A percentile compares a stretch with the other conserved stretches of the same genome.
Evolutionary conservation across 2,797 vertebrate species (phyloP).

Genomic region (Ceyx erithaca): DNA sequence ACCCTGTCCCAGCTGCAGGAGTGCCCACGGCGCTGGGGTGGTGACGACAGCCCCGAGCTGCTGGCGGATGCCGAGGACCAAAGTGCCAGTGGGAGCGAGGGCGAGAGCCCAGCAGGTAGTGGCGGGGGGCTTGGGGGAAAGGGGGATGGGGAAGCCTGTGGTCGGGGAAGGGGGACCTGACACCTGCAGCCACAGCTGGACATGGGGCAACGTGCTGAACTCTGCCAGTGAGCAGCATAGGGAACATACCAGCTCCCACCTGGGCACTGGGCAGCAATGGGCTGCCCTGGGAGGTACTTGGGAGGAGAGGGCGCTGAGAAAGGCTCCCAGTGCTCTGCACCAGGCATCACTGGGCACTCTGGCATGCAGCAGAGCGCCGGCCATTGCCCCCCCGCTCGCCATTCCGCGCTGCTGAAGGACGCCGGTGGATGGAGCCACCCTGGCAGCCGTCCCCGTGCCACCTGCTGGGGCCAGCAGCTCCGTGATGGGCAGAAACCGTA

Average conservation of each 20-base stretch:
- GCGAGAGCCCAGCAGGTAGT: background rate
- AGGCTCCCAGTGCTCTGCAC: background rate
- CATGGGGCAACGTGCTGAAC: fast-evolving
- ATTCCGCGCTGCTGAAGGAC: background rate
- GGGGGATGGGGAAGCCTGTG: fast-evolving
- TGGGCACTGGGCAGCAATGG: background rate
- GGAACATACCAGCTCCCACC: background rate
- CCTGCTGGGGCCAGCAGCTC: background rate
- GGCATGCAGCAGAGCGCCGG: fast-evolving
- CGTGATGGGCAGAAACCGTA: background rate
- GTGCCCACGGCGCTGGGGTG: background rate
- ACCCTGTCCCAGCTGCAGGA: slow-evolving; percentile 3
- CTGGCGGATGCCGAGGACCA: background rate
- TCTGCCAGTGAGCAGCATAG: background rate
- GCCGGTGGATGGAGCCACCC: fast-evolving
- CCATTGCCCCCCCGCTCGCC: fast-evolving
- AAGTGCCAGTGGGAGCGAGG: background rate
- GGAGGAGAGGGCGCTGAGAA: background rate
- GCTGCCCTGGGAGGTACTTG: background rate
- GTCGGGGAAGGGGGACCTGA: background rate
- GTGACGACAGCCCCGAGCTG: background rate
- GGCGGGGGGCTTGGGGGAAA: background rate
- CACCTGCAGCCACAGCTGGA: background rate
- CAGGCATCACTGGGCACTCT: background rate
- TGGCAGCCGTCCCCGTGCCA: background rate